Evolutionary conservation across 30 jellyfish, hydroid and myxozoan species (phyloP), one percentile per base, ranked within the genome.

Genomic region (Mastigias papua): DNA sequence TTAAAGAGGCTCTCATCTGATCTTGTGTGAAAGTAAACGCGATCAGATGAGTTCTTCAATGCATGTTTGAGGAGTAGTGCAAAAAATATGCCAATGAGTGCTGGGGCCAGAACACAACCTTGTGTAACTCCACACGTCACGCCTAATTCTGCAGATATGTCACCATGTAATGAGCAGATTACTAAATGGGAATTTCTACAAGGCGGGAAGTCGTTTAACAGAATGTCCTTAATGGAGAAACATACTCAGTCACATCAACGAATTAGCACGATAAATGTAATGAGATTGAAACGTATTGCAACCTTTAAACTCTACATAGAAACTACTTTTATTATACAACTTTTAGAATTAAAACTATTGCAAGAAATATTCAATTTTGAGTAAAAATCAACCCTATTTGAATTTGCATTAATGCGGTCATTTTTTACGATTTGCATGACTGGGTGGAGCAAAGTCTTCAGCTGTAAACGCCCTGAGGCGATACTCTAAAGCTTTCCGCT

Each of bases 391-490:
- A 3, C 27, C 23, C 3, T 54, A 2, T 6, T 19, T 0, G 25
- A 19, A 7, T 19, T 19, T 54, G 67, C 25, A 54, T 54, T 2
- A 19, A 19, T 10, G 25, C 25, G 2, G 9, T 54, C 67, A 54
- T 19, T 54, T 54, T 21, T 54, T 19, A 21, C 9, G 27, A 17
- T 20, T 63, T 25, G 91, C 67, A 69, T 89, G 97, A 21, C 79
- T 80, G 13, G 90, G 92, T 5, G 98, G 97, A 5, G 95, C 90
- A 71, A 25, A 93, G 58, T 82, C 98, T 17, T 88, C 98, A 27
- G 94, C 98, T 0, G 97, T 93, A 70, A 93, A 93, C 2, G 98
- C 98, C 13, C 98, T 71, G 65, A 93, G 79, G 19, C 98, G 92
- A 66, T 93, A 93, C 48, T 93, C 97, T 64, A 93, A 72, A 3